Conservation (phyloP, 1,140 invertebrate genomes). For the Homarus americanus region DNA sequence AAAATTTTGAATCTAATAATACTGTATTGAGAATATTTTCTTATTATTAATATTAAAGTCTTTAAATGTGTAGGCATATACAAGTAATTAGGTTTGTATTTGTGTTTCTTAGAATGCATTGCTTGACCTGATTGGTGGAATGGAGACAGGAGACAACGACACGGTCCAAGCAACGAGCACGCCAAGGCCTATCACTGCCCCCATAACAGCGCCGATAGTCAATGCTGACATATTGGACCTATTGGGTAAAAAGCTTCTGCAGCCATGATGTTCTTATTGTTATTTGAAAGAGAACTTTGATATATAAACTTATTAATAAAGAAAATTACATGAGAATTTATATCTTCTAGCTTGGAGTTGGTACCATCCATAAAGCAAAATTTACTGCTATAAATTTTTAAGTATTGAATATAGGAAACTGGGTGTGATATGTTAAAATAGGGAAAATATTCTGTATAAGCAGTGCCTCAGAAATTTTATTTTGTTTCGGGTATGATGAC, state of each 20-base stretch:
- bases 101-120: conserved; percentile 83
- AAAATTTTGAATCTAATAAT: not conserved
- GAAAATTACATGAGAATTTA: no score
- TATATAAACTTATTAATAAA: no score
- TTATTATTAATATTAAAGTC: not conserved
- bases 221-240: conserved; percentile 92
- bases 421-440: no score
- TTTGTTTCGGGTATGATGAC: no score
- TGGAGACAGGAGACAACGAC: conserved; percentile 77
- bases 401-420: no score
- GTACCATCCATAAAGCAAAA: no score
- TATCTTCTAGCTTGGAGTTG: no score
- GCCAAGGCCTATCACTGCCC: conserved; percentile 71
- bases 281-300: not conserved
- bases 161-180: conserved; percentile 14
- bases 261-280: not conserved
- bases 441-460: no score
- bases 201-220: conserved; percentile 80
- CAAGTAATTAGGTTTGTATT: not conserved
- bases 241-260: conserved; percentile 81
- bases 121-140: conserved; percentile 85
- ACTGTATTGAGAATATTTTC: not conserved
- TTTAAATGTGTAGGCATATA: not conserved
- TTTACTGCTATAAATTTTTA: no score
- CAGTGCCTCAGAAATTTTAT: no score